Percentiles rank a stretch among this genome's conserved stretches.
phyloP scores from a whole-genome alignment of 2,113 vertebrate genomes.

The Phycodurus eques region DNA sequence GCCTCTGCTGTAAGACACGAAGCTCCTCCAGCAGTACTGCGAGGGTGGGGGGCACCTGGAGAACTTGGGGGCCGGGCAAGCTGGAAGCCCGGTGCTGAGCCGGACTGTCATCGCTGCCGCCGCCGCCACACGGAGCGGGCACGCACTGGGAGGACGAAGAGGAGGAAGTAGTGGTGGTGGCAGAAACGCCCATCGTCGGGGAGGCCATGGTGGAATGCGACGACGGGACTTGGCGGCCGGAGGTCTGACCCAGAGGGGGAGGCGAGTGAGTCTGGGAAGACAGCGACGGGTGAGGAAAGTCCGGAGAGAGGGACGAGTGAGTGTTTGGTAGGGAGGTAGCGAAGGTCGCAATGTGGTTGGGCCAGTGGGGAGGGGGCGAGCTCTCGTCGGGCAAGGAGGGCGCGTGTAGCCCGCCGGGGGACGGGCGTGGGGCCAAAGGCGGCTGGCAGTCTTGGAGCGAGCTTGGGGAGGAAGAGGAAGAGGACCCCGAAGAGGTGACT shows the following conservation, averaged over 20 bases:
- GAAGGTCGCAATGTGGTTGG: slow-evolving; percentile 71
- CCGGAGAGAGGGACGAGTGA: slow-evolving; percentile 78
- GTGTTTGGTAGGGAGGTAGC: slow-evolving; percentile 74
- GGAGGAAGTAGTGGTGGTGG: slow-evolving; percentile 73
- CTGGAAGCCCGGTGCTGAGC: slow-evolving; percentile 68
- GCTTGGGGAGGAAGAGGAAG: slow-evolving; percentile 72
- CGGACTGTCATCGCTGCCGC: slow-evolving; percentile 44
- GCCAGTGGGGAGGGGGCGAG: slow-evolving; percentile 76
- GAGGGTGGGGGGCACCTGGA: slow-evolving; percentile 69
- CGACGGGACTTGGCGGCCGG: slow-evolving; percentile 48
- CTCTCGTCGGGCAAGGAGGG: slow-evolving; percentile 78
- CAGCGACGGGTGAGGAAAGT: slow-evolving; percentile 76
- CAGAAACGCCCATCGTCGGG: slow-evolving; percentile 75
- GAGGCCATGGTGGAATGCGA: slow-evolving; percentile 76
- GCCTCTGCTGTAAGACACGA: slow-evolving; percentile 85
- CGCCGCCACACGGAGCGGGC: slow-evolving; percentile 56
- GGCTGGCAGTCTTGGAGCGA: slow-evolving; percentile 75
- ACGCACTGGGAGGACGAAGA: slow-evolving; percentile 63
- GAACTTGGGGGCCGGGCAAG: slow-evolving; percentile 61
- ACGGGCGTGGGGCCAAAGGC: slow-evolving; percentile 75
- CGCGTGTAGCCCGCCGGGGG: slow-evolving; percentile 75
- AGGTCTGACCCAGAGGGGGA: slow-evolving; percentile 61
- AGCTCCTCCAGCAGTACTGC: slow-evolving; percentile 88
- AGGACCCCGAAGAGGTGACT: slow-evolving; percentile 67
- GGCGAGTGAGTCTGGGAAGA: slow-evolving; percentile 76